These are phyloP conservation scores for Vidua chalybeata DNA, from an alignment of 2,113 vertebrate genomes.

Conservation along the genomic window DNA sequence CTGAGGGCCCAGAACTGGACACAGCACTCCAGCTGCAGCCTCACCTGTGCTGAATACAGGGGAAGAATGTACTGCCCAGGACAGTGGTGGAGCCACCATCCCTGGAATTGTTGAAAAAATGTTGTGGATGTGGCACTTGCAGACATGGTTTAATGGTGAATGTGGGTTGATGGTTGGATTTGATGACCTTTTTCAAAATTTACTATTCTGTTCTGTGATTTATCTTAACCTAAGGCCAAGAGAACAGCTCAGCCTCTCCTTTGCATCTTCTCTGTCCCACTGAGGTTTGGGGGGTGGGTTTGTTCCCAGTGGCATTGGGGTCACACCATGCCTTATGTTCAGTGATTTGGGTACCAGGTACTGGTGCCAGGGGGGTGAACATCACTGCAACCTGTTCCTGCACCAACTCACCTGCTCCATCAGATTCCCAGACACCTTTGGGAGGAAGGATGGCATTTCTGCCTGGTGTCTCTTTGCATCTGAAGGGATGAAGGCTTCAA, in stretches of 20 bases:
- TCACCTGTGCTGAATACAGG: background rate
- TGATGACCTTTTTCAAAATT: background rate
- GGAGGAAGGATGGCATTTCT: background rate
- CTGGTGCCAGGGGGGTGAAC: background rate
- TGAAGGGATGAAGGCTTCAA: background rate
- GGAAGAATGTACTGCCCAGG: background rate
- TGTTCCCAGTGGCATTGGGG: background rate
- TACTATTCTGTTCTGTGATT: background rate
- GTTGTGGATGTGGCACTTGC: background rate
- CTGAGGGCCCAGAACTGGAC: background rate
- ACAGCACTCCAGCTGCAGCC: background rate
- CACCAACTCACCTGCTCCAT: background rate
- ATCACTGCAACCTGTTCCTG: fast-evolving
- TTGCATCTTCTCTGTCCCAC: background rate
- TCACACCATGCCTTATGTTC: background rate
- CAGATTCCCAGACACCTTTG: background rate
- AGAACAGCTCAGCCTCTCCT: background rate
- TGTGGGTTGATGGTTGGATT: too few species aligned
- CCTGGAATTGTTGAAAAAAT: background rate
- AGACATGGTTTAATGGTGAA: background rate
- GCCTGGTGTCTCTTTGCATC: background rate
- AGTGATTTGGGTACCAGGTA: background rate
- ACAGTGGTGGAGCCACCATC: background rate
- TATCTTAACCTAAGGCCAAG: background rate
- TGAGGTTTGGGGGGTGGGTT: background rate